Conservation (phyloP, 2,888 invertebrate species). For the Noctua janthina region DNA sequence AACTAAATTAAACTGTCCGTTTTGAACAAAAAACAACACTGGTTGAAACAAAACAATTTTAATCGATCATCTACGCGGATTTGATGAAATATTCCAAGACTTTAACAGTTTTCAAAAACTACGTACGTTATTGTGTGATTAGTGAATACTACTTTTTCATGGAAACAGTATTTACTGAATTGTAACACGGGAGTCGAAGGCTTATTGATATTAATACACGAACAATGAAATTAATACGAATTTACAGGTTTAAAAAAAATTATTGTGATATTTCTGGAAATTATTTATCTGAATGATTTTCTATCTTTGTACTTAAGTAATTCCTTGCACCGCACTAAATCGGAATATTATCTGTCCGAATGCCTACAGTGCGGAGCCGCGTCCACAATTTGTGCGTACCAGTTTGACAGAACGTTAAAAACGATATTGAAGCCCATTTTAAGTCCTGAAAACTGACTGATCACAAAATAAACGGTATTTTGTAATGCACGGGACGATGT, state of each 20-base stretch:
- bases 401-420: neutral
- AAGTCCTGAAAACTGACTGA: constrained; percentile 28
- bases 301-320: neutral
- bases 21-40: constrained; percentile 9
- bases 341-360: neutral
- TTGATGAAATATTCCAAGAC: neutral
- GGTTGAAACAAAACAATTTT: constrained; percentile 6
- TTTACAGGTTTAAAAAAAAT: no score
- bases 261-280: neutral
- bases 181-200: neutral
- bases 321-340: neutral
- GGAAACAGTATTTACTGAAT: neutral
- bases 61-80: neutral
- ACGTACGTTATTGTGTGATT: neutral
- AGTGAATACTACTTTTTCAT: neutral
- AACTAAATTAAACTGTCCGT: constrained; percentile 22
- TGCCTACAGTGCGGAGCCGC: neutral
- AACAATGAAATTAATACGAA: neutral
- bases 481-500: constrained; percentile 55
- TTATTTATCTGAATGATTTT: neutral
- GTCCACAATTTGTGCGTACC: neutral
- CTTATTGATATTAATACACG: neutral
- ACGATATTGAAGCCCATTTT: neutral
- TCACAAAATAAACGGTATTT: constrained; percentile 47
- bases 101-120: no score